Percentiles rank a stretch among this genome's conserved stretches.
phyloP scores from a whole-genome alignment of 2,888 invertebrate genomes.

The Agrypnus murinus region DNA sequence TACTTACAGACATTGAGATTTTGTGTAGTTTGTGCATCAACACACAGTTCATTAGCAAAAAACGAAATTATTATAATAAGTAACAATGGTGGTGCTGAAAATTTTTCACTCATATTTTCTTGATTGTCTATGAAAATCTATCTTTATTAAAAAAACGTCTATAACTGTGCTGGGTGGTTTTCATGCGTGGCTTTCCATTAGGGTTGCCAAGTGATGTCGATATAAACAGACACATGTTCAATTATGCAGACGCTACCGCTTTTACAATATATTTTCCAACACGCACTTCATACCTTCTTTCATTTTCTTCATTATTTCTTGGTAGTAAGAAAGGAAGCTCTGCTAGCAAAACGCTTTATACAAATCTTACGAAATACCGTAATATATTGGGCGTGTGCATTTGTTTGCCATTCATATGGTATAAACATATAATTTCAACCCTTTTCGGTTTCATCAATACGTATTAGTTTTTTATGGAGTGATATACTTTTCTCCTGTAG shows the following conservation, averaged over 20 bases:
- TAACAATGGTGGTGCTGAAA: constrained; percentile 18
- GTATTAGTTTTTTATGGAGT: constrained; percentile 22
- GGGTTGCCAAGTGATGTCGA: constrained; percentile 59
- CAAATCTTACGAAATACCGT: neutral
- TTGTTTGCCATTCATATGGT: constrained; percentile 16
- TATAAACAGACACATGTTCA: constrained; percentile 60
- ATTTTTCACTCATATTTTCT: constrained; percentile 26
- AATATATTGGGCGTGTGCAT: constrained; percentile 20
- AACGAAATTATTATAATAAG: constrained; percentile 33
- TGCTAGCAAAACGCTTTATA: neutral
- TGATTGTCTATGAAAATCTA: constrained; percentile 22
- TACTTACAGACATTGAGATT: constrained; percentile 84
- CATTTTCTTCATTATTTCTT: constrained; percentile 8
- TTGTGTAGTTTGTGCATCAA: constrained; percentile 77
- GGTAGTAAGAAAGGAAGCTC: neutral
- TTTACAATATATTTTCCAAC: constrained; percentile 12
- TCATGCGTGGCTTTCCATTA: constrained; percentile 30
- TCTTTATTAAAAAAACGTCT: constrained; percentile 2
- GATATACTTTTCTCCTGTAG: too few relatives aligned
- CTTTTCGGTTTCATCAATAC: constrained; percentile 28
- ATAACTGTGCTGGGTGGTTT: constrained; percentile 3
- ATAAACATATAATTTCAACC: constrained; percentile 25
- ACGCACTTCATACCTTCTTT: neutral
- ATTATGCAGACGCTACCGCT: constrained; percentile 51
- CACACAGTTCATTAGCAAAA: constrained; percentile 18